phyloP scores from a whole-genome alignment of 2,888 invertebrate species.

The Archips crataeganus region DNA sequence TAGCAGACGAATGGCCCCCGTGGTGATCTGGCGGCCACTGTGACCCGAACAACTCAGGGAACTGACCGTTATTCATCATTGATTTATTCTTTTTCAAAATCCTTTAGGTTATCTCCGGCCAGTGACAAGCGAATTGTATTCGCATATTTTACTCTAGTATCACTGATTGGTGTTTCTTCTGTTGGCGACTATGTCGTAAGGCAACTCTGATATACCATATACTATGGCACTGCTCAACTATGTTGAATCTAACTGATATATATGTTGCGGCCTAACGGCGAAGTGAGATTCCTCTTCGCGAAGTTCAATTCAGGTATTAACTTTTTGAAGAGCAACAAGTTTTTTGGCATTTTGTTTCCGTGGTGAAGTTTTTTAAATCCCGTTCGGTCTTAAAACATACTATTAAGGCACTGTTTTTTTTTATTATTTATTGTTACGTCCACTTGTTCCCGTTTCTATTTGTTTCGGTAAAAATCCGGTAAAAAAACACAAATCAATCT shows the following conservation, averaged over 20 bases:
- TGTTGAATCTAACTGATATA: slow-evolving; percentile 80
- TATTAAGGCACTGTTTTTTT: slow-evolving; percentile 79
- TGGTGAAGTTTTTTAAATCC: slow-evolving; percentile 65
- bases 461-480: slow-evolving; percentile 51
- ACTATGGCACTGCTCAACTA: slow-evolving; percentile 80
- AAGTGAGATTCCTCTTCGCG: slow-evolving; percentile 80
- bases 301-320: slow-evolving; percentile 81
- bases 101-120: slow-evolving; percentile 71
- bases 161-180: slow-evolving; percentile 62
- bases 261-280: slow-evolving; percentile 76
- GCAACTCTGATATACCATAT: slow-evolving; percentile 73
- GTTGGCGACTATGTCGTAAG: slow-evolving; percentile 80
- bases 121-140: slow-evolving; percentile 75
- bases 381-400: slow-evolving; percentile 71
- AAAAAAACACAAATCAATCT: slow-evolving; percentile 67
- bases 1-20: slow-evolving; percentile 78
- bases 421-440: slow-evolving; percentile 60
- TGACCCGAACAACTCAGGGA: slow-evolving; percentile 81
- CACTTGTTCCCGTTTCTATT: slow-evolving; percentile 72
- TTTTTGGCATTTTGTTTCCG: slow-evolving; percentile 85
- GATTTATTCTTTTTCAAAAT: slow-evolving; percentile 47
- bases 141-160: slow-evolving; percentile 76
- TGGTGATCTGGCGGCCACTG: slow-evolving; percentile 84
- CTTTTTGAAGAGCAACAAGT: slow-evolving; percentile 81
- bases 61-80: slow-evolving; percentile 80